phyloP scores from a whole-genome alignment of 2,888 invertebrate species.

The Ophioninae sp. region DNA sequence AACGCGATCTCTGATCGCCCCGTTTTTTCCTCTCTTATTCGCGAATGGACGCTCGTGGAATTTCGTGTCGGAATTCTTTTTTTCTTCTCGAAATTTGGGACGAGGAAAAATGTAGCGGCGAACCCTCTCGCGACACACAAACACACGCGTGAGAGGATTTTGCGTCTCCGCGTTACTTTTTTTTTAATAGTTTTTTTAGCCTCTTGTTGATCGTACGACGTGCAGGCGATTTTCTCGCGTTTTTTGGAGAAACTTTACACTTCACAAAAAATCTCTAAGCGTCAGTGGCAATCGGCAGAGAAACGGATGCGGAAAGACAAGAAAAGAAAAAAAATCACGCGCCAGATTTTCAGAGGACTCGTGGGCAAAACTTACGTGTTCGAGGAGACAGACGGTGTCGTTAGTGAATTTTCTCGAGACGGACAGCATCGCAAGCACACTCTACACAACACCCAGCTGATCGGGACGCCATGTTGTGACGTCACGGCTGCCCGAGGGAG shows the following conservation, averaged over 20 bases:
- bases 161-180: conserved; percentile 67
- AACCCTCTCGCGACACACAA: conserved; percentile 63
- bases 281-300: background rate
- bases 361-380: conserved; percentile 76
- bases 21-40: background rate
- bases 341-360: background rate
- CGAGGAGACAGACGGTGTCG: conserved; percentile 75
- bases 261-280: background rate
- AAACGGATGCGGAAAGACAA: background rate
- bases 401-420: conserved; percentile 75
- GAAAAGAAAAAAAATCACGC: background rate
- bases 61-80: background rate
- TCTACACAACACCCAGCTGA: conserved; percentile 81
- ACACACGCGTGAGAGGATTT: conserved; percentile 73
- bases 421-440: conserved; percentile 80
- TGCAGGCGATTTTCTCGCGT: background rate
- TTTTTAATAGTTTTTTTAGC: conserved; percentile 6
- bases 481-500: conserved; percentile 72
- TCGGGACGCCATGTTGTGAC: conserved; percentile 80
- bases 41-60: background rate
- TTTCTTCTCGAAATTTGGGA: background rate
- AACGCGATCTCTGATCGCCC: background rate
- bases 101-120: conserved; percentile 20
- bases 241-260: background rate
- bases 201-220: background rate